A percentile compares a stretch with the other conserved stretches of the same genome.
These are phyloP conservation scores for Marmota monax DNA, from an alignment of 2,113 vertebrate genomes.

Conservation along the genomic window DNA sequence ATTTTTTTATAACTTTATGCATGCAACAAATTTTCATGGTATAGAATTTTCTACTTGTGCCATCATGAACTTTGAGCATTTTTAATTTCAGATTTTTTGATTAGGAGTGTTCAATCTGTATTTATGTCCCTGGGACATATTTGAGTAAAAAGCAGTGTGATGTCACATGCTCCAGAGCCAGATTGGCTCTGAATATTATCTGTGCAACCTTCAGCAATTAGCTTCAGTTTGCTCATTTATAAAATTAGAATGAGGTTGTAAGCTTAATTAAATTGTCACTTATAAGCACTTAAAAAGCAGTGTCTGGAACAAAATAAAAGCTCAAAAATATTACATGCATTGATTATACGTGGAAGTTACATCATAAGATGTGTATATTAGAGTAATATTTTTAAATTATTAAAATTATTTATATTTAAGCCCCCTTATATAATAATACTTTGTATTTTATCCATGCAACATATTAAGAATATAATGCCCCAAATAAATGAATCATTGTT, in stretches of 20 bases:
- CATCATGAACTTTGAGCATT: not conserved
- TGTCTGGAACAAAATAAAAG: not conserved
- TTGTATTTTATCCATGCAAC: not conserved
- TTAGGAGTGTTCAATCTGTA: not conserved
- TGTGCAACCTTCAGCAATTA: not conserved
- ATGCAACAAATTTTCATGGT: not conserved
- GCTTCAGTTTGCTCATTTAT: not conserved
- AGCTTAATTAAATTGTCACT: slow-evolving; percentile 34
- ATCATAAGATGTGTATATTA: not conserved
- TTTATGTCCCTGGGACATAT: not conserved
- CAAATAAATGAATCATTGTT: not conserved
- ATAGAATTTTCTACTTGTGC: not conserved
- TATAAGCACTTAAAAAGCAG: slow-evolving; percentile 2
- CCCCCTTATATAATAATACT: not conserved
- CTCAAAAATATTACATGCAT: not conserved
- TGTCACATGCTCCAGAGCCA: not conserved
- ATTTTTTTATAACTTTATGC: not conserved
- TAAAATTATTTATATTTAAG: slow-evolving; percentile 45
- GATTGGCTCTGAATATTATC: not conserved
- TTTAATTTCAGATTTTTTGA: not conserved
- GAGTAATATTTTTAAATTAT: slow-evolving; percentile 12
- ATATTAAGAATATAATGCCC: not conserved
- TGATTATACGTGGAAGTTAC: not conserved
- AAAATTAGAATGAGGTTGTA: not conserved
- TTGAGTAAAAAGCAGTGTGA: not conserved